Conservation (phyloP, 2,888 invertebrate species). For the Orthonychiurus folsomi region DNA sequence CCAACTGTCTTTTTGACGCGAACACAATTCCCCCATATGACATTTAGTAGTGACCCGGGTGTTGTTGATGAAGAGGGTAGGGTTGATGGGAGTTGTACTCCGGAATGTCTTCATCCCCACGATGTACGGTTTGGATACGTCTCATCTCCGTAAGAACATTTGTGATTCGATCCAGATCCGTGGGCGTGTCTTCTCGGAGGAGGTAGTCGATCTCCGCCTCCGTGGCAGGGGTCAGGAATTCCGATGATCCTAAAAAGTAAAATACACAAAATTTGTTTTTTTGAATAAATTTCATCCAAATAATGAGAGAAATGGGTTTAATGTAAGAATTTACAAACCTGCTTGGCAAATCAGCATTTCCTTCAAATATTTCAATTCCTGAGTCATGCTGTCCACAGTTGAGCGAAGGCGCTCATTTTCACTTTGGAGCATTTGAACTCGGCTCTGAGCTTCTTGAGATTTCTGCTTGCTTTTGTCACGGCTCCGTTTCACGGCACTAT, state of each 20-base stretch:
- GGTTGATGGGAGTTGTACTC: neutral
- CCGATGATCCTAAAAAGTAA: slow-evolving; percentile 25
- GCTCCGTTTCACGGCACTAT: slow-evolving; percentile 74
- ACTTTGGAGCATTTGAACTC: slow-evolving; percentile 63
- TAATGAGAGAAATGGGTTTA: neutral
- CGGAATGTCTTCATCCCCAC: slow-evolving; percentile 3
- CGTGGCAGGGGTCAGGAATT: slow-evolving; percentile 31
- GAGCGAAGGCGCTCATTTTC: slow-evolving; percentile 72
- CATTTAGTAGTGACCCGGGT: neutral
- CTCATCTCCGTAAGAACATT: slow-evolving; percentile 35
- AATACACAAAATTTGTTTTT: slow-evolving; percentile 8
- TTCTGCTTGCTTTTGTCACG: slow-evolving; percentile 65
- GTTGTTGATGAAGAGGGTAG: neutral
- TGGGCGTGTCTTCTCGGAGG: slow-evolving; percentile 30
- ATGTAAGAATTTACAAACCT: slow-evolving; percentile 44
- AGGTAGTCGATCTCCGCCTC: slow-evolving; percentile 36
- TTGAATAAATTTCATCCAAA: slow-evolving; percentile 3
- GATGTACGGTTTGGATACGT: slow-evolving; percentile 28
- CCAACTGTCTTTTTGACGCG: too few species aligned
- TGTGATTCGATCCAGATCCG: slow-evolving; percentile 31
- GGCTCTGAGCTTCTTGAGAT: slow-evolving; percentile 64
- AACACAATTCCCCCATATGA: too few species aligned
- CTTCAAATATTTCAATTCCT: slow-evolving; percentile 69
- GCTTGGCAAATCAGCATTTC: slow-evolving; percentile 73
- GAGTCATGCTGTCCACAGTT: slow-evolving; percentile 69